Evolutionary conservation across 1,140 invertebrate species (phyloP).

Genomic region (Phortica variegata): DNA sequence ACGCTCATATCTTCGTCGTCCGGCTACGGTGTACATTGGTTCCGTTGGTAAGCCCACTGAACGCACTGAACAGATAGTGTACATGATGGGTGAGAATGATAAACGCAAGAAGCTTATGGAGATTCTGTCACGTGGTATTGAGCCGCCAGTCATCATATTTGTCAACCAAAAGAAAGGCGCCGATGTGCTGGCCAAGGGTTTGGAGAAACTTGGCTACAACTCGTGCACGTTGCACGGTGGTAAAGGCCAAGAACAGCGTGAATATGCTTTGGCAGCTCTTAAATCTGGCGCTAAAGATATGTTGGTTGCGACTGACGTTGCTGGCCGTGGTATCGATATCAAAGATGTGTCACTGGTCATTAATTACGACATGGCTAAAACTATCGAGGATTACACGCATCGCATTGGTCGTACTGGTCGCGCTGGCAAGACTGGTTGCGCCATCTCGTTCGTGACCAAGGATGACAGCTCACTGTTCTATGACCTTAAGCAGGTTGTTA

Average conservation of each 20-base stretch:
- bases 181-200: conserved; percentile 93
- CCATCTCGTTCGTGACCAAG: conserved; percentile 95
- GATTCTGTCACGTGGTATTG: conserved; percentile 81
- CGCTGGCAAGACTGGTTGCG: conserved; percentile 95
- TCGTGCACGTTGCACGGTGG: conserved; percentile 97
- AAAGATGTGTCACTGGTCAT: conserved; percentile 98
- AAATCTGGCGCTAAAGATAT: conserved; percentile 96
- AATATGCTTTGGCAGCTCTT: conserved; percentile 94
- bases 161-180: conserved; percentile 99
- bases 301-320: conserved; percentile 99
- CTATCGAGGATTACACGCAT: conserved; percentile 99
- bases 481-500: conserved; percentile 91
- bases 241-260: conserved; percentile 99
- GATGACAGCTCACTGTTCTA: conserved; percentile 96
- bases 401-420: conserved; percentile 98
- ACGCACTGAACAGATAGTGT: conserved; percentile 95
- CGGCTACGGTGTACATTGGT: conserved; percentile 97
- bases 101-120: conserved; percentile 90
- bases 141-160: conserved; percentile 98
- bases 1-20: conserved; percentile 89
- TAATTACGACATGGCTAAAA: conserved; percentile 99
- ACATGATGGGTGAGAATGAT: conserved; percentile 91
- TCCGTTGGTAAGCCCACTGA: conserved; percentile 98
- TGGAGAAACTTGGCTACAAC: conserved; percentile 97
- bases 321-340: conserved; percentile 99